A percentile compares a stretch with the other conserved stretches of the same genome.
Evolutionary conservation across 2,888 invertebrate species (phyloP).

Genomic region (Cosmorhoe ocellata): DNA sequence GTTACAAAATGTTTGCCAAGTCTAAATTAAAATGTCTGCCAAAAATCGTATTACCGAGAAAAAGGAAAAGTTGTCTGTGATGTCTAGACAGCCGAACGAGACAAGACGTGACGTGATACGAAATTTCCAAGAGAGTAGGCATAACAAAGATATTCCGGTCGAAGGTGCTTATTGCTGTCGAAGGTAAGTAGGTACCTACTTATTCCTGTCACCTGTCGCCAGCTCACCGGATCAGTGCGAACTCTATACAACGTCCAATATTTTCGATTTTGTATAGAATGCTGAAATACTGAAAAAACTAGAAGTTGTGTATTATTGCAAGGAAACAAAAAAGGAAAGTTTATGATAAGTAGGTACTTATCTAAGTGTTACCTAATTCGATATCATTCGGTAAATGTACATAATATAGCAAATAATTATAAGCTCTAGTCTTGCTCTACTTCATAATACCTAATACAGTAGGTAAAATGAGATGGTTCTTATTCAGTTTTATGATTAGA

Average conservation of each 20-base stretch:
- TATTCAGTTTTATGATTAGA: conserved; percentile 16
- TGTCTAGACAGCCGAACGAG: conserved; percentile 73
- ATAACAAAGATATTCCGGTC: conserved; percentile 21
- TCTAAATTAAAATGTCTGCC: conserved; percentile 70
- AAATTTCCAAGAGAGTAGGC: conserved; percentile 45
- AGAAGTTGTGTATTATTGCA: background rate
- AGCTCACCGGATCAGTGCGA: too few species aligned
- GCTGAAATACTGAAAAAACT: conserved; percentile 7
- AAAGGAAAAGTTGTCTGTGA: conserved; percentile 61
- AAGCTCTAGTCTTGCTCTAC: background rate
- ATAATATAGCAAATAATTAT: conserved; percentile 6
- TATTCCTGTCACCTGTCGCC: too few species aligned
- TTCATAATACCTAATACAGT: background rate
- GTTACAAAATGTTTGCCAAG: conserved; percentile 70
- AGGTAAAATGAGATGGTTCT: conserved; percentile 14
- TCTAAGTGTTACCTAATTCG: conserved; percentile 7
- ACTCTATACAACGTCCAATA: background rate
- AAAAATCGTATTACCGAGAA: conserved; percentile 77
- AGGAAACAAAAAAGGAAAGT: conserved; percentile 13
- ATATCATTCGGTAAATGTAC: conserved; percentile 1
- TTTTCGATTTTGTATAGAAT: conserved; percentile 11
- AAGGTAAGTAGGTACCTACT: too few species aligned
- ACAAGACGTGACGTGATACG: conserved; percentile 62
- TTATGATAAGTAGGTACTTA: background rate
- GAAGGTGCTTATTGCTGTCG: background rate